Percentiles rank a stretch among this genome's conserved stretches.
These are phyloP conservation scores for Brotula barbata DNA, from an alignment of 2,797 vertebrate genomes.

Conservation along the genomic window DNA sequence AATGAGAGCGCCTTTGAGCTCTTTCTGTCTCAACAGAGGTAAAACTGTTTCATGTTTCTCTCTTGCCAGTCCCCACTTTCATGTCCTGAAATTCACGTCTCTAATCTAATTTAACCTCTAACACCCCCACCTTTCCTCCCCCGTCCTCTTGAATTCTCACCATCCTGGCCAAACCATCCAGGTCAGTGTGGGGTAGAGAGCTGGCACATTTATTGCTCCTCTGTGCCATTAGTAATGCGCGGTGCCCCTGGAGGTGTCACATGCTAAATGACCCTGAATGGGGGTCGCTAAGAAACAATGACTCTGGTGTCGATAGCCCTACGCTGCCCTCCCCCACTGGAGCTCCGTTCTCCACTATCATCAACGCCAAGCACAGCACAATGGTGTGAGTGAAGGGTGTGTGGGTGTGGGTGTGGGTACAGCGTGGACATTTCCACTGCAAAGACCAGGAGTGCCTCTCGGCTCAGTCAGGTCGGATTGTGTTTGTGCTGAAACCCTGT, in stretches of 20 bases:
- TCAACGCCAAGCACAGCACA: constrained; percentile 63
- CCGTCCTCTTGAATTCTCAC: constrained; percentile 23
- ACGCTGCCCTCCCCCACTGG: constrained; percentile 63
- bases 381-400: constrained; percentile 45
- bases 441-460: constrained; percentile 40
- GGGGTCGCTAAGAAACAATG: constrained; percentile 75
- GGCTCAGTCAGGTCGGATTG: constrained; percentile 28
- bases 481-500: constrained; percentile 21
- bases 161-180: constrained; percentile 2
- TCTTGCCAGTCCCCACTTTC: not conserved
- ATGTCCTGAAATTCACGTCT: constrained; percentile 3
- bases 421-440: constrained; percentile 44
- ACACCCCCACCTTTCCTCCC: constrained; percentile 4
- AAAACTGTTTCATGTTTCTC: no score
- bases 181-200: constrained; percentile 36
- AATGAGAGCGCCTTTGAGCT: not conserved
- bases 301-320: constrained; percentile 73
- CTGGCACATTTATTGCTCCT: constrained; percentile 71
- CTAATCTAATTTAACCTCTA: not conserved
- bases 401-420: constrained; percentile 43
- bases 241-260: constrained; percentile 76
- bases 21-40: not conserved
- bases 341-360: constrained; percentile 48
- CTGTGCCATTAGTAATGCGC: constrained; percentile 68
- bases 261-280: constrained; percentile 81